Evolutionary conservation across 2,888 invertebrate genomes (phyloP).

Genomic region (Palloptera scutellata): DNA sequence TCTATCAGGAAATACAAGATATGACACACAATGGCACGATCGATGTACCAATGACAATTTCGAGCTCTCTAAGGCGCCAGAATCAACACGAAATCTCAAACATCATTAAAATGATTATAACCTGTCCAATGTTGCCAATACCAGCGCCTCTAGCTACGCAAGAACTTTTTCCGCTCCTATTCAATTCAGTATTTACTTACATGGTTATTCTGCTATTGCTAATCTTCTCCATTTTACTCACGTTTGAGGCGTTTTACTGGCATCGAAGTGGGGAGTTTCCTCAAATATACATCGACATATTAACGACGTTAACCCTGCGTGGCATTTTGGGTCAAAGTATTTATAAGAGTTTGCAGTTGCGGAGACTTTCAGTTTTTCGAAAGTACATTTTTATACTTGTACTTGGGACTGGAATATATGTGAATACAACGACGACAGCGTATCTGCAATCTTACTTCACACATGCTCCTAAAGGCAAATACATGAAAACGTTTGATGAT

Average conservation of each 20-base stretch:
- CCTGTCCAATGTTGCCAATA: not conserved
- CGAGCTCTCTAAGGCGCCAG: too few relatives aligned
- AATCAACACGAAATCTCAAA: too few relatives aligned
- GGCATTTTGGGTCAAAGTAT: constrained; percentile 8
- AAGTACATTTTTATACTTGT: not conserved
- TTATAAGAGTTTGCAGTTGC: not conserved
- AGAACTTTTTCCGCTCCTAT: not conserved
- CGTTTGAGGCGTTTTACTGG: too few relatives aligned
- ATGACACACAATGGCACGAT: not conserved
- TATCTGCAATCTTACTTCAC: constrained; percentile 7
- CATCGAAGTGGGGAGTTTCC: too few relatives aligned
- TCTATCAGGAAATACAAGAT: not conserved
- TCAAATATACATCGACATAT: not conserved
- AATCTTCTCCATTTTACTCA: too few relatives aligned
- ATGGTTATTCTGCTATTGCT: not conserved
- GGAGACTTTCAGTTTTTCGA: not conserved
- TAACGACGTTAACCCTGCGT: not conserved
- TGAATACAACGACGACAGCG: not conserved
- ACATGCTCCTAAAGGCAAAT: not conserved
- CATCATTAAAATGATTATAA: too few relatives aligned
- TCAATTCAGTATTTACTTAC: not conserved
- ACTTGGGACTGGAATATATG: not conserved
- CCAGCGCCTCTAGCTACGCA: not conserved
- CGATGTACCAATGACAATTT: not conserved
- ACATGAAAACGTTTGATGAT: not conserved